Evolutionary conservation across 2,888 invertebrate genomes (phyloP), one percentile per base, ranked within the genome.

Genomic region (Dryomyza anilis): DNA sequence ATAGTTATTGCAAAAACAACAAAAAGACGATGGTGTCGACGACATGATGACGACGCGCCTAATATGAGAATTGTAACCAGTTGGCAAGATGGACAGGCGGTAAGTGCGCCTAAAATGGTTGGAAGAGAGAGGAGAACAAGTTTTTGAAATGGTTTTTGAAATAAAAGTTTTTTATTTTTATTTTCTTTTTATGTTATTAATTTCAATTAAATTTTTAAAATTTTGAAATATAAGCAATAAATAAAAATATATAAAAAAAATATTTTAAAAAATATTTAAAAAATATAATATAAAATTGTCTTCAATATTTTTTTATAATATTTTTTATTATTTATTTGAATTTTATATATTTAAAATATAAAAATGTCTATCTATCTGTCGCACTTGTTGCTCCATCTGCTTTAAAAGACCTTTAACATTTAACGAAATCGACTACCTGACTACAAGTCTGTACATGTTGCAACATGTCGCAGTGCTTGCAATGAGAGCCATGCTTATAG

Each of bases 41-140:
- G 29, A 58, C 29, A 45, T 29, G 30, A 45, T 14, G 14, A 52
- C 27, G 25, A 21, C 19, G 45, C 45, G 30, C 46, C 46, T 45
- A 30, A 58, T 30, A 19, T 58, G 45, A n/a, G n/a, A 46, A 57
- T 57, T 12, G 57, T 5, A 10, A 58, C 30, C 30, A 46, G 46
- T 46, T 21, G 10, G 21, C 8, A 21, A n/a, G 1, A 46, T 10
- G 14, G 27, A 27, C n/a, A 1, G 10, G 21, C 7, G n/a, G n/a
- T 39, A 39, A 56, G 56, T 45, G 45, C 45, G 57, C 43, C 45
- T 57, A 57, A 57, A 45, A 29, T 57, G 25, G 16, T 57, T 43
- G 45, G 45, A 45, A 43, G 29, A 33, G 12, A 12, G 6, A 33
- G 12, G 12, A 8, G 12, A 8, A 33, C 33, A 33, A 33, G 33